Evolutionary conservation across 2,113 vertebrate genomes (phyloP).

Genomic region (Actinemys pallida): DNA sequence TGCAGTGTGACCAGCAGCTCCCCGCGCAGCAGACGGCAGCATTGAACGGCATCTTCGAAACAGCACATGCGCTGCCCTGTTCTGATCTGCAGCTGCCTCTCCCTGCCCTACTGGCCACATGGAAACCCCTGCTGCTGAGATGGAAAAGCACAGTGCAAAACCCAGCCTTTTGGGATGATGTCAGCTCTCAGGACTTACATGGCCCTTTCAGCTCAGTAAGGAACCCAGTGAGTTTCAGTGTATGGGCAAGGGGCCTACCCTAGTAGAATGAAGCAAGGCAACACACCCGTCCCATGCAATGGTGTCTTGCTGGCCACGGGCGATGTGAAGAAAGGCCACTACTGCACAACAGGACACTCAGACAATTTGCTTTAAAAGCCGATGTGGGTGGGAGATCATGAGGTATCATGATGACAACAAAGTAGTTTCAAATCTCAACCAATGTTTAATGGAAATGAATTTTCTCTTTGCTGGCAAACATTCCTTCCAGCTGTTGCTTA

Average conservation of each 20-base stretch:
- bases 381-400: neutral
- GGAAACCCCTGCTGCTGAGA: neutral
- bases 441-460: neutral
- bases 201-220: neutral
- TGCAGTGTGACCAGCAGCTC: neutral
- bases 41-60: neutral
- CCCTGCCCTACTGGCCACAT: neutral
- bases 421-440: neutral
- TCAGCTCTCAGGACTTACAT: neutral
- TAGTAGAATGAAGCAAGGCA: neutral
- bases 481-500: neutral
- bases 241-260: neutral
- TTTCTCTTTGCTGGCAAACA: neutral
- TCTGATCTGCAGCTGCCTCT: neutral
- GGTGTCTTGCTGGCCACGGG: neutral
- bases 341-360: neutral
- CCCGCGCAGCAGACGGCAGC: neutral
- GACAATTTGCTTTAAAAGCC: neutral
- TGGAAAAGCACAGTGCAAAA: neutral
- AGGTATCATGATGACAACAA: neutral
- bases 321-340: fast-evolving
- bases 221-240: neutral
- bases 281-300: fast-evolving
- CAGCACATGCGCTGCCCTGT: neutral
- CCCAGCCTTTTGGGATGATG: neutral